Evolutionary conservation across 1,140 invertebrate species (phyloP).

Genomic region (Zaprionus lachaisei): DNA sequence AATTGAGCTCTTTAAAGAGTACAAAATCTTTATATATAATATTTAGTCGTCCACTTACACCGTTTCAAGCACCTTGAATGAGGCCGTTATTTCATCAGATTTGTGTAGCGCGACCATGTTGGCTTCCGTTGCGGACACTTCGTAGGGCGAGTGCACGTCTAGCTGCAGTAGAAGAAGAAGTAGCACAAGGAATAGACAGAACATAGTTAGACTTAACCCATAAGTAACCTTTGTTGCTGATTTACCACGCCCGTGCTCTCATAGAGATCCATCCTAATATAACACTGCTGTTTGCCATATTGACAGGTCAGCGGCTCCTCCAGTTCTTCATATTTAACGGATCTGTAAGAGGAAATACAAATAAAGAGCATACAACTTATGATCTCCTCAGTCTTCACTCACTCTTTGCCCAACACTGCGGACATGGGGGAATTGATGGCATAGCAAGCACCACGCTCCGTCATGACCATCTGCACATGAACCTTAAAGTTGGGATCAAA

Average conservation of each 20-base stretch:
- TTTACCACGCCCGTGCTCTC: conserved; percentile 75
- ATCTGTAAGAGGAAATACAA: conserved; percentile 18
- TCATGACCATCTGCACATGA: conserved; percentile 85
- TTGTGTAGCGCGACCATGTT: conserved; percentile 70
- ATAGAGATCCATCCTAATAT: conserved; percentile 78
- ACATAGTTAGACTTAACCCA: no score
- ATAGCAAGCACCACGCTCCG: conserved; percentile 88
- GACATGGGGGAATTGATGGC: conserved; percentile 86
- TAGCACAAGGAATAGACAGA: not conserved
- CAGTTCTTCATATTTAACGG: conserved; percentile 56
- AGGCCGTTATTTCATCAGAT: conserved; percentile 80
- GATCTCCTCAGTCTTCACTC: conserved; percentile 2
- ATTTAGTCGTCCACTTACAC: conserved; percentile 61
- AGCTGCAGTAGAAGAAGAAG: conserved; percentile 42
- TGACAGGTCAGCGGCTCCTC: conserved; percentile 68
- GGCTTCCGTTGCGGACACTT: conserved; percentile 74
- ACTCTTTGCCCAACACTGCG: conserved; percentile 66
- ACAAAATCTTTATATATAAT: not conserved
- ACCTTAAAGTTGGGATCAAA: conserved; percentile 82
- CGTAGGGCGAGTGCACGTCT: conserved; percentile 80
- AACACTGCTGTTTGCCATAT: conserved; percentile 81
- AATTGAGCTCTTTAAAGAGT: not conserved
- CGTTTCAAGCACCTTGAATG: conserved; percentile 79
- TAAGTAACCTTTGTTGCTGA: not conserved
- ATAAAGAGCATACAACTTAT: not conserved